Evolutionary conservation across 1,140 invertebrate species (phyloP), one percentile per base, ranked within the genome.

Genomic region (Sarcophaga peregrina): DNA sequence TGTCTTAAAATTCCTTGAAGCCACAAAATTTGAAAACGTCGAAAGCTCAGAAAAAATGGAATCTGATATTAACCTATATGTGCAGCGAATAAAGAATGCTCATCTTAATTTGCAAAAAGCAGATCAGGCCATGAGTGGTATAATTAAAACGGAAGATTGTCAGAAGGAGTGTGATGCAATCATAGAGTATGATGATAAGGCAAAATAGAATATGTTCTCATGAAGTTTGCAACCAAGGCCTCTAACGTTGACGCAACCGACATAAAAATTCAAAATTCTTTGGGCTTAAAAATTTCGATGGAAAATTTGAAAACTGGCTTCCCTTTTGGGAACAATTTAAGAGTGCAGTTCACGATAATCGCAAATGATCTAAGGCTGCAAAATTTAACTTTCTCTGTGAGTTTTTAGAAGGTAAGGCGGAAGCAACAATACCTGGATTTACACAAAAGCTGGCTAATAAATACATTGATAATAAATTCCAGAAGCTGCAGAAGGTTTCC

Each of bases 261-360:
- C 25, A 37, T 4, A 37, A 37, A 58, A 75, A 74, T 46, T 48
- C 50, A 15, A 62, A 75, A 46, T 7, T 48, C 8, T 50, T 74
- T 11, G 25, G 76, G 13, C 20, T 58, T 25, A 75, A 68, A 20
- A 74, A 48, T 8, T 82, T 75, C 25, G 82, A 78, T n/a, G 80
- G 73, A 25, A 78, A 75, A 50, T 37, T 76, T 52, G 52, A 82
- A 62, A 78, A 82, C 46, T 76, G 82, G 82, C 6, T 82, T 11
- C 82, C 82, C 25, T 82, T 82, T 20, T 82, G 82, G 82, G 52
- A 82, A 46, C 82, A 54, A 20, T 82, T 82, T 48, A 82, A 82
- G 45, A 46, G 11, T 25, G 74, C 82, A 4, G 73, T 82, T n/a
- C 72, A 82, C 46, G 82, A 82, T 6, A 82, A 82, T 76, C 15